Percentiles rank a stretch among this genome's conserved stretches.
These are phyloP conservation scores for Agrochola lychnidis DNA, from an alignment of 2,888 invertebrate genomes.

Conservation along the genomic window DNA sequence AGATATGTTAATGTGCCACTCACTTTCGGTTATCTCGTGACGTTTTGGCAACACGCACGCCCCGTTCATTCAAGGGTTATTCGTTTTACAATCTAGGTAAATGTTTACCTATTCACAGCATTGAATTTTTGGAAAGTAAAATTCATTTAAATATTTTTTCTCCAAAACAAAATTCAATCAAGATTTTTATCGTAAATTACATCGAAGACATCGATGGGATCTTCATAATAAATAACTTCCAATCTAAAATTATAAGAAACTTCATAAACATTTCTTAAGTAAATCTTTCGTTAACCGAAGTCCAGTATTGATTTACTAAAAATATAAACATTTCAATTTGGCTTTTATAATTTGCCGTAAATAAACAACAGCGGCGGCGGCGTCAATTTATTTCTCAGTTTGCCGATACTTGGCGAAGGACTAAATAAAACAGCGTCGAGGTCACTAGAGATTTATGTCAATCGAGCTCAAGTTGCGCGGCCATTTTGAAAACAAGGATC, in stretches of 20 bases:
- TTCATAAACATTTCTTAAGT: conserved; percentile 25
- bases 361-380: conserved; percentile 70
- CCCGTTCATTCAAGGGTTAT: conserved; percentile 29
- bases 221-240: conserved; percentile 17
- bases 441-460: conserved; percentile 70
- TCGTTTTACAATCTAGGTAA: conserved; percentile 18
- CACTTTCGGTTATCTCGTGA: conserved; percentile 61
- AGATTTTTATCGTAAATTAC: conserved; percentile 56
- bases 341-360: conserved; percentile 39
- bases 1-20: conserved; percentile 68
- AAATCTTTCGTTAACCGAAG: conserved; percentile 30
- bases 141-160: background rate
- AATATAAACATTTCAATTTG: conserved; percentile 49
- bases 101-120: conserved; percentile 22
- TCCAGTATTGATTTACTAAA: conserved; percentile 34
- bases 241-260: conserved; percentile 21
- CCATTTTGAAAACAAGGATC: conserved; percentile 58
- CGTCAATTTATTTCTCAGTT: conserved; percentile 73
- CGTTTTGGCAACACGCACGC: conserved; percentile 57
- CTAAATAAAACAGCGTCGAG: conserved; percentile 65
- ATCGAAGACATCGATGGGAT: conserved; percentile 4
- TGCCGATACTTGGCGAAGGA: conserved; percentile 73
- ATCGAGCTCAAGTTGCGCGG: conserved; percentile 60
- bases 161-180: conserved; percentile 49
- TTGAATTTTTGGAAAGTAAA: conserved; percentile 8